Base-by-base conservation (phyloP, 2,888 invertebrate genomes). In the Caenorhabditis japonica region DNA sequence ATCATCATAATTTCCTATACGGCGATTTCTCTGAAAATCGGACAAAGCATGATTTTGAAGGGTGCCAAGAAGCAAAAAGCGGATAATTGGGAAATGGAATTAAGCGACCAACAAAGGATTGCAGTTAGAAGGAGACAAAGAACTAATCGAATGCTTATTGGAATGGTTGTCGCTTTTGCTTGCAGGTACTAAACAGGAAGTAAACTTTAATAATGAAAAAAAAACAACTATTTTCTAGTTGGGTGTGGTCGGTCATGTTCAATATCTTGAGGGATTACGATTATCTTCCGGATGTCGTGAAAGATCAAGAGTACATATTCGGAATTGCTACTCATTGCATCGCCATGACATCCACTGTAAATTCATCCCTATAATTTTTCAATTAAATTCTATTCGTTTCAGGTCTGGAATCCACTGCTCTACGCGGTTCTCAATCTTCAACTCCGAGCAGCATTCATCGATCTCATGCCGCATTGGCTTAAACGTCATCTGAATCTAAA, bases 281-380 rank as follows among this genome's bases (percentile, higher is more conserved):
- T 15, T 79, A 80, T 38, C 74, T 86, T 27, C 86, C 86, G 19
- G 76, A 74, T 7, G 74, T 77, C 17, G 75, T 85, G 36, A 73
- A 79, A 43, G 74, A 75, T 13, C 84, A 86, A 53, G 84, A 86
- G 46, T 86, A 84, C 60, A 75, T 86, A 15, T 83, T 85, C 55
- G 85, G 85, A 8, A 85, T 86, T 38, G 76, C 81, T 5, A 84
- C 85, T 10, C 86, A 86, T 68, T 83, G 83, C 34, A 83, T 86
- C 39, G 85, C 86, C 8, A 86, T 86, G 86, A 86, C 86, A 4
- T 86, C 86, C 2, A 86, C 86, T 10, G 85, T 84, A 68, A 33
- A n/a, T n/a, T n/a, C n/a, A n/a, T n/a, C n/a, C n/a, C n/a, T n/a
- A n/a, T n/a, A 30, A 30, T 30, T 10, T 7, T 30, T 30, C 30